Evolutionary conservation across 2,113 vertebrate genomes (phyloP), one percentile per base, ranked within the genome.

Genomic region (Halichoeres trimaculatus): DNA sequence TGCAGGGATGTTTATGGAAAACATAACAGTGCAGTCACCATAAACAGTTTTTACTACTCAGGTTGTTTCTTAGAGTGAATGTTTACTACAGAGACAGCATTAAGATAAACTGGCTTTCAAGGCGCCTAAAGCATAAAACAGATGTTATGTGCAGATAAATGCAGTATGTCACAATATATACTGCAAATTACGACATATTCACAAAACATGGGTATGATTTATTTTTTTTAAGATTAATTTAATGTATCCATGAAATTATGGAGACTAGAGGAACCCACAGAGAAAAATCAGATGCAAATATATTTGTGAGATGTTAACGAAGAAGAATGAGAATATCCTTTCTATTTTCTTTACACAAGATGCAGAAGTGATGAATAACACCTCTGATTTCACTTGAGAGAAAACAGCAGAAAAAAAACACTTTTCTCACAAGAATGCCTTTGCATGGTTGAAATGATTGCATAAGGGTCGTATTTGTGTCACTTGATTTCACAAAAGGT

Each of bases 121-220:
- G 26, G 19, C 19, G 11, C n/a, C 6, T 5, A 5, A 16, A 35
- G 59, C 53, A 12, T 12, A 70, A 14, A 59, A n/a, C 17, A 20
- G 23, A 57, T 17, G 52, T 68, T 61, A 81, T 45, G 16, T 45
- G 17, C 43, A 45, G 43, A 19, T 14, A 45, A 45, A 17, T 78
- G 41, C 22, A 10, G 12, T 20, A 59, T 77, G 69, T 67, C 40
- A 74, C n/a, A 24, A 43, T 8, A 52, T 38, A 22, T 14, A 57
- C 20, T 50, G 41, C 48, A 24, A 59, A 24, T 26, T 59, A 43
- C 40, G 24, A 70, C 19, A 40, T 63, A 8, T 63, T 34, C 54
- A 54, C 17, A 16, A 43, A n/a, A 17, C 13, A 63, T 16, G 19
- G 35, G 41, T 13, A 30, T 60, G n/a, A 1, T 20, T 66, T 45